Evolutionary conservation across 2,113 vertebrate genomes (phyloP).

Genomic region (Mus spicilegus): DNA sequence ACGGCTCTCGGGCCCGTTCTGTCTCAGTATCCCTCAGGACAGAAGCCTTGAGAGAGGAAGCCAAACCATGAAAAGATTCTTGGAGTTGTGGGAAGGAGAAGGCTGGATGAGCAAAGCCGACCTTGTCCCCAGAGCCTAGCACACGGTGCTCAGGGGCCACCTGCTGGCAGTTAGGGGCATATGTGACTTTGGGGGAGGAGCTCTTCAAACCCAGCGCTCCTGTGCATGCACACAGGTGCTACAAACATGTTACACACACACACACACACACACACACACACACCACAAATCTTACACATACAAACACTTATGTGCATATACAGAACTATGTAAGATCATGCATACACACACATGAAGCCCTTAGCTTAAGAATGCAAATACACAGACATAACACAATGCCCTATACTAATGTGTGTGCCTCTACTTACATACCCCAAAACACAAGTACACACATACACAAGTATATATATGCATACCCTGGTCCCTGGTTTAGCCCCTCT

Average conservation of each 20-base stretch:
- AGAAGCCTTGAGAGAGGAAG: background rate
- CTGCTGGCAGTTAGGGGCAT: constrained; percentile 79
- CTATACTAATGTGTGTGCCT: background rate
- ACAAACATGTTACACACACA: background rate
- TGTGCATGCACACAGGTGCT: background rate
- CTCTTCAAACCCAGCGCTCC: constrained; percentile 47
- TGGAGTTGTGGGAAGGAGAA: background rate
- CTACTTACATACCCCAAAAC: background rate
- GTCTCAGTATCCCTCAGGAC: background rate
- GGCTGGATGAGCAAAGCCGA: background rate
- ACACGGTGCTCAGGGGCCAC: constrained; percentile 80
- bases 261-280: background rate
- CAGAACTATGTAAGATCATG: background rate
- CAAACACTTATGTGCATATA: background rate
- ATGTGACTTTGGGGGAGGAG: constrained; percentile 17
- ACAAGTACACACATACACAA: background rate
- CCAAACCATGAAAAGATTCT: background rate
- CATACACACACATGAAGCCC: background rate
- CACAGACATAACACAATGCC: background rate
- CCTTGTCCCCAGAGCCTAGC: constrained; percentile 50
- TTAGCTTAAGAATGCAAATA: background rate
- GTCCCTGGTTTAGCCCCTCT: background rate
- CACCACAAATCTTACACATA: background rate
- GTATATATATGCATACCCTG: background rate
- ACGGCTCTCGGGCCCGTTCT: background rate